Conservation (phyloP, 1,140 invertebrate species). For the Drepana arcuata region DNA sequence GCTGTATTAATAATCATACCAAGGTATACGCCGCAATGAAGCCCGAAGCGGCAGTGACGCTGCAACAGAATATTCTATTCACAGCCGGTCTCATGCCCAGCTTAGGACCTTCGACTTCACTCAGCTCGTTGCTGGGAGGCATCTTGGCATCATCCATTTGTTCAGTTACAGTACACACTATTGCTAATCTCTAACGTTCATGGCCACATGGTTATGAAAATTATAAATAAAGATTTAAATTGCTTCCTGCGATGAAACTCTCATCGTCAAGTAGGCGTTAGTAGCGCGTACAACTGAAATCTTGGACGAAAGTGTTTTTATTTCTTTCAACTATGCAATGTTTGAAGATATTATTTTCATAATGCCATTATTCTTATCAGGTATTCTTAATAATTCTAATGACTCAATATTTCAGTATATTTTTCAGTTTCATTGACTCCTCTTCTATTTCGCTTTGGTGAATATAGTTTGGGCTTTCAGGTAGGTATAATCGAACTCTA, state of each 20-base stretch:
- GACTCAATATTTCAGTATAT: too few relatives aligned
- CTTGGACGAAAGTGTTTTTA: slow-evolving; percentile 46
- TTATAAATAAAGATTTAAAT: slow-evolving; percentile 63
- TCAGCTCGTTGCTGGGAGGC: slow-evolving; percentile 52
- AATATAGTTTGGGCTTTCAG: too few relatives aligned
- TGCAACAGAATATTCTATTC: slow-evolving; percentile 67
- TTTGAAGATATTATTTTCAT: slow-evolving; percentile 50
- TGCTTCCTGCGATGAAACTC: slow-evolving; percentile 58
- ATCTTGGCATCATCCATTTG: slow-evolving; percentile 23
- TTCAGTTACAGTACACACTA: too few relatives aligned
- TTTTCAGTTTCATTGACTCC: too few relatives aligned
- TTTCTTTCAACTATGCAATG: too few relatives aligned
- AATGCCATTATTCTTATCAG: too few relatives aligned
- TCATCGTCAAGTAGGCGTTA: slow-evolving; percentile 53
- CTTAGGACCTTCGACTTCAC: slow-evolving; percentile 43
- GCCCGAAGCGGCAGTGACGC: slow-evolving; percentile 64
- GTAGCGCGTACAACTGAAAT: slow-evolving; percentile 62
- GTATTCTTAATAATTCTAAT: too few relatives aligned
- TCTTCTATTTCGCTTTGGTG: too few relatives aligned
- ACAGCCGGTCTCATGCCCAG: slow-evolving; percentile 64
- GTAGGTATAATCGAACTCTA: too few relatives aligned
- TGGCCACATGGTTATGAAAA: too few relatives aligned
- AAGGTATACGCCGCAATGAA: slow-evolving; percentile 69
- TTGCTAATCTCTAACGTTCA: too few relatives aligned
- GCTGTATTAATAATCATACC: slow-evolving; percentile 46